These are phyloP conservation scores for Neotoxoptera formosana DNA, from an alignment of 1,140 invertebrate genomes.

Conservation along the genomic window DNA sequence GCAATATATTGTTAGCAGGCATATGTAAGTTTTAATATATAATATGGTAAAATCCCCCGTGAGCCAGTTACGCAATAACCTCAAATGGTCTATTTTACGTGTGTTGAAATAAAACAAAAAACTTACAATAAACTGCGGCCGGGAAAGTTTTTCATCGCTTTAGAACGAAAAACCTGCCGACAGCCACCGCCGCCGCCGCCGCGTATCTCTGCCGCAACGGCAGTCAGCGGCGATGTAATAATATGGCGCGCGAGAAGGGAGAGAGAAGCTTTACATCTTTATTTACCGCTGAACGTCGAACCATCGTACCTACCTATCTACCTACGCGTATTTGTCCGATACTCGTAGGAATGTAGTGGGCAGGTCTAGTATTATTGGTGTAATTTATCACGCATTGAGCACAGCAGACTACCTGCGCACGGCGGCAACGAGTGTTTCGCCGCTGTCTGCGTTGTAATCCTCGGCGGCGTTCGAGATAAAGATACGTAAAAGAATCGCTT, in stretches of 20 bases:
- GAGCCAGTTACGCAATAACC: constrained; percentile 42
- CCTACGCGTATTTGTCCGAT: not conserved
- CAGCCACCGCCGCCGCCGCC: no score
- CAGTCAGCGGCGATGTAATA: not conserved
- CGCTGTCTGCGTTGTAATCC: not conserved
- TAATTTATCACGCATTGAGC: constrained; percentile 35
- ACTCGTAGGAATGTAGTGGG: not conserved
- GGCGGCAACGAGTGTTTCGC: not conserved
- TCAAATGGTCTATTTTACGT: constrained; percentile 34
- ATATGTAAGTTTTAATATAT: constrained; percentile 52
- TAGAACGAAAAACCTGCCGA: not conserved
- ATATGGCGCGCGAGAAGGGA: not conserved
- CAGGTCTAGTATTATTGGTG: not conserved
- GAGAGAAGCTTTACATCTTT: constrained; percentile 36
- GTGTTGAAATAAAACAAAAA: constrained; percentile 33
- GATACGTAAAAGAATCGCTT: not conserved
- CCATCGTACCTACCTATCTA: no score
- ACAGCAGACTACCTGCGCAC: not conserved
- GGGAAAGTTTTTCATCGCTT: constrained; percentile 21
- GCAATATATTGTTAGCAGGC: constrained; percentile 13
- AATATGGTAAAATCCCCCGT: constrained; percentile 48
- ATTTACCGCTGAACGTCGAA: not conserved
- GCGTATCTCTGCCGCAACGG: not conserved
- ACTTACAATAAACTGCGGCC: constrained; percentile 36
- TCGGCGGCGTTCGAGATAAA: not conserved